Evolutionary conservation across 2,888 invertebrate genomes (phyloP), one percentile per base, ranked within the genome.

Genomic region (Chaitophorus viminalis): DNA sequence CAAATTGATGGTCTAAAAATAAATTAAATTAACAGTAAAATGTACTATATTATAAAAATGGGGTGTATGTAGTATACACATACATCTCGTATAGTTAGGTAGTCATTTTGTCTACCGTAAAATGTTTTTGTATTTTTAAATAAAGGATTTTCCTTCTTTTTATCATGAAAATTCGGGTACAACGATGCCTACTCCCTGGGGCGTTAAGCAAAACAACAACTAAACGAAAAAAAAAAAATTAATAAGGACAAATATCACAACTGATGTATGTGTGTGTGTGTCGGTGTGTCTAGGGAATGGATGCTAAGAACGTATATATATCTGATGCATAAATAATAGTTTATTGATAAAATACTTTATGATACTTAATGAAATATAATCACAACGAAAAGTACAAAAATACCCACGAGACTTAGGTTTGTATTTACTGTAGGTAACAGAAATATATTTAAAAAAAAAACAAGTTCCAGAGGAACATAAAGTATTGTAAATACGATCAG

Each of bases 291-390:
- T 76, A 25, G 84, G 84, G 76, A 84, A 76, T 65, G 76, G 21
- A n/a, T 29, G 31, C 18, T 65, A 60, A 76, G 46, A 65, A 76
- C 84, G 46, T 18, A 46, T 65, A 46, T 65, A 76, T 65, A 84
- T 76, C 76, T 31, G 68, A 84, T 46, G 84, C 76, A 76, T 84
- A 84, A 84, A 84, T 84, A 76, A 84, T 84, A 84, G 76, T 84
- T 84, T 84, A 84, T 84, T 76, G 84, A 84, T 76, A 84, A 84
- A 70, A 82, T 76, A 65, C 29, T 75, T 74, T 74, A 74, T 75
- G 84, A 76, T 84, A 46, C 46, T 46, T 76, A 68, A 84, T 84
- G 76, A 84, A 84, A 84, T 84, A 76, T 65, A 84, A 84, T 84
- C 75, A 65, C 76, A 17, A 25, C 76, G 81, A 39, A 75, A 60